Evolutionary conservation across 2,888 invertebrate species (phyloP).

Genomic region (Bombyx huttoni): DNA sequence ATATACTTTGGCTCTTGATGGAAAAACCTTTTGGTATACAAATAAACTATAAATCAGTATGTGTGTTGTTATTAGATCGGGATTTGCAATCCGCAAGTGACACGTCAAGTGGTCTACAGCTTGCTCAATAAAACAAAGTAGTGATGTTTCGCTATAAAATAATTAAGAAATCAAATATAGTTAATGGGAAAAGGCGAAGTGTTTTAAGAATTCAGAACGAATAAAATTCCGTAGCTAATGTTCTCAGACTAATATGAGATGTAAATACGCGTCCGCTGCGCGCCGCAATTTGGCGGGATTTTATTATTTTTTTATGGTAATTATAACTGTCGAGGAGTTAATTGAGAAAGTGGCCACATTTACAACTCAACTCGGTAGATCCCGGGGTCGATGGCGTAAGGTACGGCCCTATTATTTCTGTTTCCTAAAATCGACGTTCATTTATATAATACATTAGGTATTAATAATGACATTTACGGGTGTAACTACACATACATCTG

Average conservation of each 20-base stretch:
- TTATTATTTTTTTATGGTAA: constrained; percentile 63
- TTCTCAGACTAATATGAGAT: constrained; percentile 17
- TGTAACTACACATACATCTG: constrained; percentile 16
- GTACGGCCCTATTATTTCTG: constrained; percentile 43
- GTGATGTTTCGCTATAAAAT: not conserved
- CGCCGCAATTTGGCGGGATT: constrained; percentile 45
- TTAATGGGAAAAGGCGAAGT: not conserved
- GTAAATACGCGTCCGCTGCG: constrained; percentile 28
- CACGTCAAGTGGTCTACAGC: too few relatives aligned
- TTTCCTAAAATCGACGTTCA: constrained; percentile 29
- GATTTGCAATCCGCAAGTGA: too few relatives aligned
- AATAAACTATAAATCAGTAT: too few relatives aligned
- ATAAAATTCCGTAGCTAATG: constrained; percentile 24
- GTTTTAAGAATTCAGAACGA: constrained; percentile 16
- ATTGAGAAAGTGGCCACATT: constrained; percentile 55
- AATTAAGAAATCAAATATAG: not conserved
- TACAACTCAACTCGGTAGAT: constrained; percentile 41
- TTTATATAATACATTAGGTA: constrained; percentile 16
- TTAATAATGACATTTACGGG: constrained; percentile 17
- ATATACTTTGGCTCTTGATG: too few relatives aligned
- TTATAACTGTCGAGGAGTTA: constrained; percentile 56
- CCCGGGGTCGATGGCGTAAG: constrained; percentile 31
- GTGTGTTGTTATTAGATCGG: too few relatives aligned
- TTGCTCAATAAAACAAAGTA: too few relatives aligned
- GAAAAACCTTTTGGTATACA: too few relatives aligned